A percentile compares a stretch with the other conserved stretches of the same genome.
Evolutionary conservation across 2,113 vertebrate genomes (phyloP).

Genomic region (Pygathrix nemaeus): DNA sequence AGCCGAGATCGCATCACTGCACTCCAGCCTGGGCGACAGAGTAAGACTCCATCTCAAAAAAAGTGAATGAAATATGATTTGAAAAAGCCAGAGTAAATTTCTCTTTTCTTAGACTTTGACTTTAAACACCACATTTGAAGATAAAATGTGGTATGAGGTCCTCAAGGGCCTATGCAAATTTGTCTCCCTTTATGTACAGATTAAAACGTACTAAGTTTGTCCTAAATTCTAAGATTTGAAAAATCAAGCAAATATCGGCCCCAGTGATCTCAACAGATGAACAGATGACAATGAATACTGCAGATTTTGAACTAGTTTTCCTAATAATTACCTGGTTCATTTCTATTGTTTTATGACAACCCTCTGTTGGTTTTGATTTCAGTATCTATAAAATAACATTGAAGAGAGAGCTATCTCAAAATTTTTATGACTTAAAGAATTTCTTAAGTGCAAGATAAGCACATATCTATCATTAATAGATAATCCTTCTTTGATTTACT

Average conservation of each 20-base stretch:
- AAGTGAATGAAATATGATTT: not conserved
- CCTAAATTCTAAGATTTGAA: slow-evolving; percentile 24
- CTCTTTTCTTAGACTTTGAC: not conserved
- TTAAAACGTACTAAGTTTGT: not conserved
- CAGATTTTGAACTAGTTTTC: not conserved
- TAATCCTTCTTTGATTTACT: not conserved
- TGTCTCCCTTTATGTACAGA: not conserved
- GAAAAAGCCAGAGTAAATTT: not conserved
- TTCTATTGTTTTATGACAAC: not conserved
- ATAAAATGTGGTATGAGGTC: not conserved
- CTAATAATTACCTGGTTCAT: not conserved
- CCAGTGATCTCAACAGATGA: not conserved
- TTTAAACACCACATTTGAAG: not conserved
- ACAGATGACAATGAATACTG: not conserved
- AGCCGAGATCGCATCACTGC: no score
- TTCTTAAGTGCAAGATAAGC: not conserved
- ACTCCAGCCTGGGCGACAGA: no score
- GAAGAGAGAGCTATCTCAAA: not conserved
- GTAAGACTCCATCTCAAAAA: no score
- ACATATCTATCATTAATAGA: not conserved
- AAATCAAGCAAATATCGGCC: not conserved
- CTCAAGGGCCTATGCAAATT: not conserved
- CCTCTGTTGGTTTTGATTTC: not conserved
- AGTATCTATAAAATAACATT: not conserved
- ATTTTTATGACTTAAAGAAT: not conserved